Evolutionary conservation across 2,888 invertebrate genomes (phyloP).

Genomic region (Ochropacha duplaris): DNA sequence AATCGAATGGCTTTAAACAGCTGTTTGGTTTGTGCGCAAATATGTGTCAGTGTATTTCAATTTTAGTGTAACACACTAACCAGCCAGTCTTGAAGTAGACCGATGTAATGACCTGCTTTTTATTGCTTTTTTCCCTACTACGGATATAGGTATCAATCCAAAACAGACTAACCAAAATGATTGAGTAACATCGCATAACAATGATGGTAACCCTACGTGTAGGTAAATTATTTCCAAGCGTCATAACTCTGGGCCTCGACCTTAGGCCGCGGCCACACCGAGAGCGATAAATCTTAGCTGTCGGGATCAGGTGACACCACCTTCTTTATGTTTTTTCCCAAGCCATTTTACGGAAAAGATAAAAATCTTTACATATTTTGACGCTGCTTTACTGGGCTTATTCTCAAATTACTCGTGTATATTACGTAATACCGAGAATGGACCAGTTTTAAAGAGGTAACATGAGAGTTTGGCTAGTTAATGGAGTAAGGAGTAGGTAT

Average conservation of each 20-base stretch:
- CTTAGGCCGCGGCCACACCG: constrained; percentile 81
- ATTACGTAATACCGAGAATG: constrained; percentile 77
- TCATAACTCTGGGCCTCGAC: constrained; percentile 74
- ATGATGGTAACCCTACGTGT: constrained; percentile 39
- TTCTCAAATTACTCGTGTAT: constrained; percentile 80
- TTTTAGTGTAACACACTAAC: neutral
- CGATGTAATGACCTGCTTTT: neutral
- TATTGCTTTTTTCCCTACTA: too few relatives aligned
- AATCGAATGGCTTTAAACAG: neutral
- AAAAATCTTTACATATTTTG: constrained; percentile 84
- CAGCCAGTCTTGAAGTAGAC: neutral
- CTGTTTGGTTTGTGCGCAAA: neutral
- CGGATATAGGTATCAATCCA: too few relatives aligned
- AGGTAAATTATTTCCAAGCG: constrained; percentile 74
- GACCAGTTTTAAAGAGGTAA: constrained; percentile 57
- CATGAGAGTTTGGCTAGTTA: constrained; percentile 21
- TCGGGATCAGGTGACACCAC: constrained; percentile 83
- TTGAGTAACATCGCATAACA: neutral
- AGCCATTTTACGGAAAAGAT: constrained; percentile 83
- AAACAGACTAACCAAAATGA: neutral
- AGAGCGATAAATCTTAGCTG: constrained; percentile 73
- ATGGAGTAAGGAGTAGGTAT: neutral
- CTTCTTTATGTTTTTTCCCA: constrained; percentile 85
- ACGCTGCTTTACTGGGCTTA: constrained; percentile 78
- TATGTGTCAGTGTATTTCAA: neutral